Evolutionary conservation across 2,113 vertebrate species (phyloP), one percentile per base, ranked within the genome.

Genomic region (Muntiacus muntjak): DNA sequence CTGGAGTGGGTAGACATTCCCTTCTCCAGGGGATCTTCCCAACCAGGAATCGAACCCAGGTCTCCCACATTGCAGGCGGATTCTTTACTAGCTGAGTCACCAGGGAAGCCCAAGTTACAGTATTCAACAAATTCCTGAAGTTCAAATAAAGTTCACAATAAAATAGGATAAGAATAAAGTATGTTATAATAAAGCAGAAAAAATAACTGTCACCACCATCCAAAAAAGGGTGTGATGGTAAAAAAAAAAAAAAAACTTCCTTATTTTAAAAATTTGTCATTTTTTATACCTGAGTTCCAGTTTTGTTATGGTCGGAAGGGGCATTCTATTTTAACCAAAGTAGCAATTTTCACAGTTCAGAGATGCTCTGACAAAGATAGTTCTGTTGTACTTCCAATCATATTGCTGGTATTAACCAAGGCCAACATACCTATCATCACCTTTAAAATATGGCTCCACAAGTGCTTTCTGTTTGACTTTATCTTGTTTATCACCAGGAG

Each of bases 381-480:
- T 8, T 79, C 16, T 88, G 3, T 25, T 93, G 12, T 76, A 92
- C 54, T 71, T 94, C 52, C 4, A 76, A 26, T 91, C 47, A 95
- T 36, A 84, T 30, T 50, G 52, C 21, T 96, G 4, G 12, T 64
- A 62, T 62, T 83, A 84, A 97, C 91, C 71, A 43, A 97, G 23
- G 97, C 43, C 55, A 92, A 97, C 94, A 98, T 99, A 99, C 99
- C 99, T 99, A 98, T 98, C 97, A 96, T 98, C 95, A 82, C 97
- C 98, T 98, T 99, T 99, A 97, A 98, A 98, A 98, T 98, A 98
- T 0, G 99, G 98, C 81, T 99, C 98, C 94, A 99, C 98, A 97
- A 98, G 98, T 86, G 98, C 98, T 95, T 99, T 99, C 96, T 98
- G 98, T 95, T 99, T 99, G 97, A 98, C 96, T 98, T 98, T 98